phyloP scores from a whole-genome alignment of 2,113 vertebrate genomes.

The Macaca mulatta region DNA sequence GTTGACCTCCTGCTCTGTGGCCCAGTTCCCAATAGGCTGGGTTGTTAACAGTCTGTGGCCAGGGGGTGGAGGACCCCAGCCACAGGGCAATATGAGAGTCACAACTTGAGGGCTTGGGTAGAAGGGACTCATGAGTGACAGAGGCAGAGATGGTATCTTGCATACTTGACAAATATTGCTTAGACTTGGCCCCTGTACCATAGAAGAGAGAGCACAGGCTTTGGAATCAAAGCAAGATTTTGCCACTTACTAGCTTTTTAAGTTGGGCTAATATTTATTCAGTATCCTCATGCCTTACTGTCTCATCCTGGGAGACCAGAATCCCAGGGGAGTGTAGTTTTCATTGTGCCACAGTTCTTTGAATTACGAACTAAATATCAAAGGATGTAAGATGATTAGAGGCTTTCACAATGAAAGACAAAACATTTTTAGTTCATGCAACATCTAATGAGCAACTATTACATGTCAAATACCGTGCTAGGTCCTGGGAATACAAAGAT shows the following conservation, averaged over 20 bases:
- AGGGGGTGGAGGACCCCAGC: too few species aligned
- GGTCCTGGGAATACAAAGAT: not conserved
- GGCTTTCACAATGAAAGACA: slow-evolving; percentile 9
- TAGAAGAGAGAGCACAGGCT: not conserved
- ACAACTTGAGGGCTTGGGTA: not conserved
- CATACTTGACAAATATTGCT: not conserved
- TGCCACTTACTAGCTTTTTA: not conserved
- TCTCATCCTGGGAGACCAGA: not conserved
- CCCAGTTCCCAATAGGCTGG: too few species aligned
- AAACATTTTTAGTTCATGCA: not conserved
- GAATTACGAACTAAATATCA: not conserved
- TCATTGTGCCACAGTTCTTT: not conserved
- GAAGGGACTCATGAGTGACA: not conserved
- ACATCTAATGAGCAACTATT: not conserved
- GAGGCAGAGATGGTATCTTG: not conserved
- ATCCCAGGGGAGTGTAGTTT: not conserved
- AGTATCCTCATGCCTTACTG: not conserved
- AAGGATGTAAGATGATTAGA: slow-evolving; percentile 20
- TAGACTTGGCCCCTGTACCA: not conserved
- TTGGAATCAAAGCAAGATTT: not conserved
- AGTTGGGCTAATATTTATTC: not conserved
- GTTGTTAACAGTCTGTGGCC: too few species aligned
- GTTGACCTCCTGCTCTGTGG: too few species aligned
- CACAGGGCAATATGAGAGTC: not conserved
- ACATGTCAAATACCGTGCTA: not conserved